These are phyloP conservation scores for Vulpes lagopus DNA, from an alignment of 2,113 vertebrate species.

Conservation along the genomic window DNA sequence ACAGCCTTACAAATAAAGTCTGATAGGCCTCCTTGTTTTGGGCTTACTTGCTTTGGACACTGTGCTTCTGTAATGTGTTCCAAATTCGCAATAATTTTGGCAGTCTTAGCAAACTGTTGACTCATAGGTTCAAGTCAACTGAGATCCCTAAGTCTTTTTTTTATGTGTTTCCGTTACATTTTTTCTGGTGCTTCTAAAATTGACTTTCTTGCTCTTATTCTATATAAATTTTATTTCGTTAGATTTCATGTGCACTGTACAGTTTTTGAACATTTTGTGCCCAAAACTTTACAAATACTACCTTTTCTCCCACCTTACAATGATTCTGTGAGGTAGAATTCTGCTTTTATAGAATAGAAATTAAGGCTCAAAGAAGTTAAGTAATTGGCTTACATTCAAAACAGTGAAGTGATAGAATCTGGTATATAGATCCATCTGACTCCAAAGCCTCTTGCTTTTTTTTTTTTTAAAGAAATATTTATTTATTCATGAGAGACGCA, in stretches of 20 bases:
- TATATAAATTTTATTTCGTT: conserved; percentile 12
- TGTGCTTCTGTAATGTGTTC: not conserved
- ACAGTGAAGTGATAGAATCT: not conserved
- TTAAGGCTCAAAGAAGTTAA: conserved; percentile 39
- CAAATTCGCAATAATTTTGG: conserved; percentile 22
- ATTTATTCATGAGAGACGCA: no score
- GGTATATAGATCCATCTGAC: not conserved
- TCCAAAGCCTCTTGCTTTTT: not conserved
- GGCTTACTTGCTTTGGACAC: not conserved
- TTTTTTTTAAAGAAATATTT: no score
- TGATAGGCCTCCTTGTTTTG: not conserved
- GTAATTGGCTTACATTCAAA: conserved; percentile 19
- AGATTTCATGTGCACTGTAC: not conserved
- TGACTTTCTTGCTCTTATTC: not conserved
- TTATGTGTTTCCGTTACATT: not conserved
- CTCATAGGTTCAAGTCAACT: not conserved
- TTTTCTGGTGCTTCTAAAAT: conserved; percentile 37
- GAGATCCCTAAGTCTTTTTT: not conserved
- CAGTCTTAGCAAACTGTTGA: conserved; percentile 3
- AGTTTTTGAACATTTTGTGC: not conserved
- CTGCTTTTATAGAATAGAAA: not conserved
- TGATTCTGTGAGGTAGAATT: not conserved
- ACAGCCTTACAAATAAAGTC: not conserved
- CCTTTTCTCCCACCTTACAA: not conserved
- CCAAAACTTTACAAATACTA: not conserved